A percentile compares a stretch with the other conserved stretches of the same genome.
These are phyloP conservation scores for Macrocentrus cingulum DNA, from an alignment of 1,140 invertebrate species.

Conservation along the genomic window DNA sequence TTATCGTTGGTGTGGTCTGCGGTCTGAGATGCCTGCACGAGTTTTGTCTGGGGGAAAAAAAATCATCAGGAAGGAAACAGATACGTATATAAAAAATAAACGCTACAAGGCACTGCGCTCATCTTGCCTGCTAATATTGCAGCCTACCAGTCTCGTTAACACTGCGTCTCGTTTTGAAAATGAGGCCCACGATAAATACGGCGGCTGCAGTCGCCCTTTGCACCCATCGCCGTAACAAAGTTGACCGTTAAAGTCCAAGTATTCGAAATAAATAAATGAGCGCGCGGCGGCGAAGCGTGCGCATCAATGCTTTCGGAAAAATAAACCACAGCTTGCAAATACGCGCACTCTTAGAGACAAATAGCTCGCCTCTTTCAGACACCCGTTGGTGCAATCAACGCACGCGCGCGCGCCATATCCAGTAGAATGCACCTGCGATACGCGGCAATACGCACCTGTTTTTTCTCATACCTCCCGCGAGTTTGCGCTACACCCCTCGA, in stretches of 20 bases:
- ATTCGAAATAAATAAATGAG: background rate
- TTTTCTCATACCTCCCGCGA: conserved; percentile 18
- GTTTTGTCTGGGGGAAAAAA: conserved; percentile 23
- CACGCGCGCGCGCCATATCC: conserved; percentile 1
- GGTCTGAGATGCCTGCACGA: conserved; percentile 34
- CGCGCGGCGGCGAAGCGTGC: no score
- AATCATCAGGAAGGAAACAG: conserved; percentile 22
- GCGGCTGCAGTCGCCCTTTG: conserved; percentile 8
- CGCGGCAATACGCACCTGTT: conserved; percentile 13
- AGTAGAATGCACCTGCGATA: background rate
- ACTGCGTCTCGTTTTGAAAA: conserved; percentile 37
- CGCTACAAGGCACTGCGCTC: background rate
- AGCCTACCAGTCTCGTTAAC: conserved; percentile 36
- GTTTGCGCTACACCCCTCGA: background rate
- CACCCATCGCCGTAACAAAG: conserved; percentile 11
- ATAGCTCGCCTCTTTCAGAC: no score
- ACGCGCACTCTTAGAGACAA: no score
- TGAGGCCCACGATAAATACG: conserved; percentile 20
- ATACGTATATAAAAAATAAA: conserved; percentile 8
- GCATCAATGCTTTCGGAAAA: no score
- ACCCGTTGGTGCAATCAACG: conserved; percentile 3
- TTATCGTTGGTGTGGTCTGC: conserved; percentile 56
- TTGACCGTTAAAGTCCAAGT: conserved; percentile 12
- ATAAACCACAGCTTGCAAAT: no score
- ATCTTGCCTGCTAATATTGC: conserved; percentile 28